Evolutionary conservation across 1,140 invertebrate genomes (phyloP).

Genomic region (Drosophila jambulina): DNA sequence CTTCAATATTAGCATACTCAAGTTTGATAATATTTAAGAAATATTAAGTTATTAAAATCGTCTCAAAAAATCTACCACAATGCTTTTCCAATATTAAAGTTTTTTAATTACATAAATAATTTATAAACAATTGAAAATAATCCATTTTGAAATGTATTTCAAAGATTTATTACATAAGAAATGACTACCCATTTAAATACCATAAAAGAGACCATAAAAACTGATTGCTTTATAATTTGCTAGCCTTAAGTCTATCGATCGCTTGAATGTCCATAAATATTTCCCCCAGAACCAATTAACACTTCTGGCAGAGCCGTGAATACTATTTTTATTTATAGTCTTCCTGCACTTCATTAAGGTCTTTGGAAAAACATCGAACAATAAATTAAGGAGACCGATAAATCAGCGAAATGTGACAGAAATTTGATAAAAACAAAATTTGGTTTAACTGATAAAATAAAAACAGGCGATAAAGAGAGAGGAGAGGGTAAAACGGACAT

Average conservation of each 20-base stretch:
- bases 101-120: not conserved
- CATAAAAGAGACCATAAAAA: conserved; percentile 10
- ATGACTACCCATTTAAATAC: not conserved
- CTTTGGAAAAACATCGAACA: conserved; percentile 39
- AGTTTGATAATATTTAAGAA: not conserved
- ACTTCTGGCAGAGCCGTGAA: conserved; percentile 35
- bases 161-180: not conserved
- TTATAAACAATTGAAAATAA: not conserved
- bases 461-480: conserved; percentile 13
- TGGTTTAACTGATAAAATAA: conserved; percentile 66
- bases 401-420: conserved; percentile 77
- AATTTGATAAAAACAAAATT: conserved; percentile 75
- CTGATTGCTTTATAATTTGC: not conserved
- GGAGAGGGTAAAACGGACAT: conserved; percentile 21
- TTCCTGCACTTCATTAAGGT: conserved; percentile 60
- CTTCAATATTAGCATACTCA: not conserved
- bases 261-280: conserved; percentile 26
- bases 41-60: too few relatives aligned
- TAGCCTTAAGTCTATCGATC: conserved; percentile 6
- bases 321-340: conserved; percentile 35
- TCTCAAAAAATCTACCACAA: not conserved
- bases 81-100: not conserved
- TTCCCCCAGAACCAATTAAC: conserved; percentile 36
- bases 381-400: conserved; percentile 53
- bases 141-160: not conserved